phyloP scores from a whole-genome alignment of 2,797 vertebrate genomes.

The Sebastes trivittatus region DNA sequence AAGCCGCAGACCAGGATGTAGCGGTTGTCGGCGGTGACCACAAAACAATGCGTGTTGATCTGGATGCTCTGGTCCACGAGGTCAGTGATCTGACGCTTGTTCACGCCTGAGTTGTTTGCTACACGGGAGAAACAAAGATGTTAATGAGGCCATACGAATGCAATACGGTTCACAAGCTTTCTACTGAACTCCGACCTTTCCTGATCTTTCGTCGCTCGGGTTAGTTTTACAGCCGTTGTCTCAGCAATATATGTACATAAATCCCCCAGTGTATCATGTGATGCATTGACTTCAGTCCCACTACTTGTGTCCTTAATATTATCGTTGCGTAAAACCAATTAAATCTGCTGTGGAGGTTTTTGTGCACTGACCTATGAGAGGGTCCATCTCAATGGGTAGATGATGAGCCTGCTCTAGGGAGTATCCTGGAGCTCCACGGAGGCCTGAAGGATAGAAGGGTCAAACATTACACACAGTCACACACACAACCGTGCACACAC shows the following conservation, averaged over 20 bases:
- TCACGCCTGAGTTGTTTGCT: constrained; percentile 97
- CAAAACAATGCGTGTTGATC: constrained; percentile 99
- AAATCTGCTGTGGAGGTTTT: neutral
- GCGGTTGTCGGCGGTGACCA: constrained; percentile 98
- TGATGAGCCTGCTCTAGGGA: constrained; percentile 99
- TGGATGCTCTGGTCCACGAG: constrained; percentile 99
- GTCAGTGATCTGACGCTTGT: constrained; percentile 99
- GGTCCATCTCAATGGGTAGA: constrained; percentile 99
- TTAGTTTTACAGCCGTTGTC: neutral
- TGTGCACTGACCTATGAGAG: constrained; percentile 90
- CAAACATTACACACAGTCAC: neutral
- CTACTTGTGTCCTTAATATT: neutral
- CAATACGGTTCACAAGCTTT: neutral
- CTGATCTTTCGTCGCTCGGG: neutral
- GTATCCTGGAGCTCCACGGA: constrained; percentile 97
- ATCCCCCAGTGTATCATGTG: neutral
- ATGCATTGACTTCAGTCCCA: neutral
- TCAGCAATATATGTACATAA: neutral
- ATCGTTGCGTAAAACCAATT: neutral
- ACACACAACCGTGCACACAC: neutral
- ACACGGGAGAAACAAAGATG: neutral
- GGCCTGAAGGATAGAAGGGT: constrained; percentile 79
- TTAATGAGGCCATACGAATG: neutral
- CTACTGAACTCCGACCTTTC: neutral
- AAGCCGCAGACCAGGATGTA: constrained; percentile 98